These are phyloP conservation scores for Danio aesculapii DNA, from an alignment of 2,797 vertebrate species.

Conservation along the genomic window DNA sequence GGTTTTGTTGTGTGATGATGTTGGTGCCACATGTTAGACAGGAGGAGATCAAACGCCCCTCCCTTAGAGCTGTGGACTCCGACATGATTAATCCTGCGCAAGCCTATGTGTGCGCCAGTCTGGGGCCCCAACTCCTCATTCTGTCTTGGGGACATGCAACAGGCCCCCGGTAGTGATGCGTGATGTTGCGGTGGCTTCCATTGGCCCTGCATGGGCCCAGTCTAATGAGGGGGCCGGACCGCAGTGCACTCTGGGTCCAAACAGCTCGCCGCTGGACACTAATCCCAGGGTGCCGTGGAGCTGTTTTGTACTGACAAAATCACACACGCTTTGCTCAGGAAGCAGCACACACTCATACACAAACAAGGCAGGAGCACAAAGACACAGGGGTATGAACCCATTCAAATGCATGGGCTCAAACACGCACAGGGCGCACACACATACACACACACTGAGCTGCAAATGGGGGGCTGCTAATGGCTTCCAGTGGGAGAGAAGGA, in stretches of 20 bases:
- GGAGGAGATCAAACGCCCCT: conserved; percentile 47
- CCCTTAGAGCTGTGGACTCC: conserved; percentile 24
- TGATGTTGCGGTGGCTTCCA: conserved; percentile 18
- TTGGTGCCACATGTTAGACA: conserved; percentile 47
- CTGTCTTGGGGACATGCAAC: conserved; percentile 20
- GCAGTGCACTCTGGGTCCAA: conserved; percentile 42
- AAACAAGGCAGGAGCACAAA: conserved; percentile 52
- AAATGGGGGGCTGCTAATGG: conserved; percentile 68
- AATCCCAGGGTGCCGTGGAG: conserved; percentile 43
- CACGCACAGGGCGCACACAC: conserved; percentile 42
- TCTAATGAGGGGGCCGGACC: conserved; percentile 51
- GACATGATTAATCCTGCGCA: conserved; percentile 43
- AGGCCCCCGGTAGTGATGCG: conserved; percentile 20
- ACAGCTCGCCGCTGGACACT: conserved; percentile 45
- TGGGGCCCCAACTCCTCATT: conserved; percentile 28
- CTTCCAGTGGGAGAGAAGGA: conserved; percentile 69
- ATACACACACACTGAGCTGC: conserved; percentile 56
- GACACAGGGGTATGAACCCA: conserved; percentile 57
- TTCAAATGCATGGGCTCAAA: conserved; percentile 62
- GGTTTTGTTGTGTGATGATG: conserved; percentile 43
- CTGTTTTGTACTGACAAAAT: conserved; percentile 55
- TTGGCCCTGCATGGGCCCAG: conserved; percentile 44
- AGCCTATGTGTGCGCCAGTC: conserved; percentile 18
- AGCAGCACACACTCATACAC: conserved; percentile 33
- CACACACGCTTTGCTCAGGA: conserved; percentile 41